Percentiles rank a stretch among this genome's conserved stretches.
phyloP scores from a whole-genome alignment of 2,797 vertebrate genomes.

The Gymnodraco acuticeps region DNA sequence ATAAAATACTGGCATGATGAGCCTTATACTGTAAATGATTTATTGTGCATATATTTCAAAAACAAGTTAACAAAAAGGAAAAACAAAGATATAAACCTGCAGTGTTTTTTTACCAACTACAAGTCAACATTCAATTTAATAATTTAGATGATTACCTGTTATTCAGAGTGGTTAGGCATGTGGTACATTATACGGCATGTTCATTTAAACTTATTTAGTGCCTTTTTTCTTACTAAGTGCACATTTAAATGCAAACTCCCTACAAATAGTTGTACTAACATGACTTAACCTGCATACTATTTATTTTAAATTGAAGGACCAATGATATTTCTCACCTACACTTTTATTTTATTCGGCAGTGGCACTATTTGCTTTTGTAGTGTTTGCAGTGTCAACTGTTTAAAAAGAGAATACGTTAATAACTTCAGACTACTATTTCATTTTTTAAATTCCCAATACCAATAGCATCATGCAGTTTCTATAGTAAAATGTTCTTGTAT shows the following conservation, averaged over 20 bases:
- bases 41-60: constrained; percentile 56
- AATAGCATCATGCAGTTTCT: constrained; percentile 54
- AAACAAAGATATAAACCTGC: constrained; percentile 18
- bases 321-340: neutral
- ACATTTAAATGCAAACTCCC: neutral
- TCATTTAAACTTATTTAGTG: neutral
- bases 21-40: constrained; percentile 46
- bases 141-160: neutral
- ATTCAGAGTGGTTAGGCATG: neutral
- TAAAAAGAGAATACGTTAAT: constrained; percentile 14
- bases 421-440: constrained; percentile 14
- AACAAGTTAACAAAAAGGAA: constrained; percentile 5
- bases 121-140: neutral
- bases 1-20: neutral
- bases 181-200: neutral
- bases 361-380: neutral
- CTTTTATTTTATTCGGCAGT: neutral
- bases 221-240: neutral
- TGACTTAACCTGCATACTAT: neutral
- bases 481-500: constrained; percentile 20
- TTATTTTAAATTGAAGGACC: neutral
- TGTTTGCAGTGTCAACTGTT: neutral
- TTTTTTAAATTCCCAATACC: neutral
- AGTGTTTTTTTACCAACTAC: constrained; percentile 6
- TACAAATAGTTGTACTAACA: neutral